Conservation (phyloP, 2,888 invertebrate genomes). For the Drosophila antonietae region DNA sequence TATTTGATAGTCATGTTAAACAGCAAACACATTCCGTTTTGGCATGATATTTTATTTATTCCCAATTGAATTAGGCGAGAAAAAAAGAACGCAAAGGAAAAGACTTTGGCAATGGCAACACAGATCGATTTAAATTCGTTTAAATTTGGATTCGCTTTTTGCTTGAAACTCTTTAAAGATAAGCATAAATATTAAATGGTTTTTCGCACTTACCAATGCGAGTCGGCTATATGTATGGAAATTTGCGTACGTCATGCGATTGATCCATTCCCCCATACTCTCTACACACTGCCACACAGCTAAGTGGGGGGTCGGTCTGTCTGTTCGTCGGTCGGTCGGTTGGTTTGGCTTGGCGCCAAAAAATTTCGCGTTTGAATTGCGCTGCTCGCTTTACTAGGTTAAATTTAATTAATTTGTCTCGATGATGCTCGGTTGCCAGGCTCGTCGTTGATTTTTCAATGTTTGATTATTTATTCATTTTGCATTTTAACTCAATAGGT, state of each 20-base stretch:
- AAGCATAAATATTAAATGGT: conserved; percentile 72
- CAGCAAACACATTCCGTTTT: neutral
- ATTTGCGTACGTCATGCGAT: conserved; percentile 45
- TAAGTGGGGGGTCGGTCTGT: neutral
- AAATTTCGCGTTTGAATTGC: conserved; percentile 60
- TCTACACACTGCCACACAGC: neutral
- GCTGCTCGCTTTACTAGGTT: conserved; percentile 71
- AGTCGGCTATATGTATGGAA: conserved; percentile 43
- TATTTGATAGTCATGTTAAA: neutral
- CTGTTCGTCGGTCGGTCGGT: neutral
- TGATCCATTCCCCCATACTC: neutral
- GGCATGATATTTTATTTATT: conserved; percentile 15
- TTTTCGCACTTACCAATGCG: conserved; percentile 67
- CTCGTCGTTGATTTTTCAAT: conserved; percentile 50
- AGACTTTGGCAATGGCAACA: conserved; percentile 51
- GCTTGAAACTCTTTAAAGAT: conserved; percentile 57
- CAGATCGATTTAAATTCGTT: conserved; percentile 65
- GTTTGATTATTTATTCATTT: conserved; percentile 78
- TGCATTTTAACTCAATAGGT: conserved; percentile 64
- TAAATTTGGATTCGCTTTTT: conserved; percentile 50
- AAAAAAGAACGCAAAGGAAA: conserved; percentile 1
- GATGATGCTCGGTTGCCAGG: conserved; percentile 32
- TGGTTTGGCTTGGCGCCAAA: conserved; percentile 64
- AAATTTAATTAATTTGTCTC: conserved; percentile 80
- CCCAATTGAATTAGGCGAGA: conserved; percentile 29